Evolutionary conservation across 2,113 vertebrate species (phyloP), one percentile per base, ranked within the genome.

Genomic region (Thryonomys swinderianus): DNA sequence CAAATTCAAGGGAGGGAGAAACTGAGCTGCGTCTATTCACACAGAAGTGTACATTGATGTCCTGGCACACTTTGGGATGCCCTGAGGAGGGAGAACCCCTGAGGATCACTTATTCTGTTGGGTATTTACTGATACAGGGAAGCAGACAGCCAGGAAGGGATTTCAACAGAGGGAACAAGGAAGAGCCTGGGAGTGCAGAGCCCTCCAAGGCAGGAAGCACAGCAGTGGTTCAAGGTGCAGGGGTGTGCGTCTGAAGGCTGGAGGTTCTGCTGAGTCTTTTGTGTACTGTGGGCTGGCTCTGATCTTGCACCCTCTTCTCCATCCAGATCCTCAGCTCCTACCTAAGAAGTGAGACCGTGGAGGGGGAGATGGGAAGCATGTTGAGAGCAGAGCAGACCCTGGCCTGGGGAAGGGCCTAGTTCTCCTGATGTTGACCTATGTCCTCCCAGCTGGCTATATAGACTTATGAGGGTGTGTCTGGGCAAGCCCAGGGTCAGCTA

Each of bases 341-440:
- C 30, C 37, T 48, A 27, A 90, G 78, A 88, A 83, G 78, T 48
- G 55, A 74, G n/a, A 53, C 51, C 27, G 51, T 45, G 45, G 48
- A 32, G 78, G 42, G n/a, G 62, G 64, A 78, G 59, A 27, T 37
- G 51, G 51, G n/a, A 87, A 86, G 3, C 79, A n/a, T 62, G 37
- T 30, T 93, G 25, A 76, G 89, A 89, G 79, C 8, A 85, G 85
- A 80, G 55, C 13, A 87, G 92, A 94, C 80, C 10, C 17, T 93
- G 79, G 69, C 80, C 48, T 71, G 51, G 51, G 57, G 30, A 86
- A 92, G 67, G 10, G 8, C 67, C 53, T 27, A 18, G 48, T 23
- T 51, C 27, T 76, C 40, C 34, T 27, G 37, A 66, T 59, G 14
- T 53, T 79, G 94, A 67, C 66, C 37, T 51, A 3, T 90, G 67